phyloP scores from a whole-genome alignment of 2,113 vertebrate genomes.

The Hippolais icterina region DNA sequence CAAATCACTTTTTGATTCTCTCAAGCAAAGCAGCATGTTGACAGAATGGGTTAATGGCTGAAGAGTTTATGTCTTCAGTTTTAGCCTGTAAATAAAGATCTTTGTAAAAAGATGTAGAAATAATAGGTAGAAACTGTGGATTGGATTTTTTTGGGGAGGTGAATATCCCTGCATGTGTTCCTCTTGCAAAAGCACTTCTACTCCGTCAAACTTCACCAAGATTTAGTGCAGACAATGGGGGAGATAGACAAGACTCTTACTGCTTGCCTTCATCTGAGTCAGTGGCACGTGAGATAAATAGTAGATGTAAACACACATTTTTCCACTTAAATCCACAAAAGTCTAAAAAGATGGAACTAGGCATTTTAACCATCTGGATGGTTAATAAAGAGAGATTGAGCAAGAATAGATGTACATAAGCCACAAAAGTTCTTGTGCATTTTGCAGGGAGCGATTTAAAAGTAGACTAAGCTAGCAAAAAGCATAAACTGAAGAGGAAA shows the following conservation, averaged over 20 bases:
- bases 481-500: neutral
- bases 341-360: neutral
- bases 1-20: neutral
- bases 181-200: neutral
- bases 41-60: neutral
- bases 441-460: neutral
- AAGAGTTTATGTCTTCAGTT: neutral
- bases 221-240: neutral
- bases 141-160: fast-evolving
- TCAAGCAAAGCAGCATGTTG: neutral
- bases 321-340: neutral
- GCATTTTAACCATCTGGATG: neutral
- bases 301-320: neutral
- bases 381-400: neutral
- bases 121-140: neutral
- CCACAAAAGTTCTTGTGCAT: fast-evolving
- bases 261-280: neutral
- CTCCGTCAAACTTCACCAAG: neutral
- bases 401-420: fast-evolving
- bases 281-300: neutral
- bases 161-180: neutral
- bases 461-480: neutral
- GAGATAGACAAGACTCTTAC: neutral
- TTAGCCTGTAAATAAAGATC: neutral
- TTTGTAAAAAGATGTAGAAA: neutral